These are phyloP conservation scores for Ranitomeya variabilis DNA, from an alignment of 2,113 vertebrate genomes.

Conservation along the genomic window DNA sequence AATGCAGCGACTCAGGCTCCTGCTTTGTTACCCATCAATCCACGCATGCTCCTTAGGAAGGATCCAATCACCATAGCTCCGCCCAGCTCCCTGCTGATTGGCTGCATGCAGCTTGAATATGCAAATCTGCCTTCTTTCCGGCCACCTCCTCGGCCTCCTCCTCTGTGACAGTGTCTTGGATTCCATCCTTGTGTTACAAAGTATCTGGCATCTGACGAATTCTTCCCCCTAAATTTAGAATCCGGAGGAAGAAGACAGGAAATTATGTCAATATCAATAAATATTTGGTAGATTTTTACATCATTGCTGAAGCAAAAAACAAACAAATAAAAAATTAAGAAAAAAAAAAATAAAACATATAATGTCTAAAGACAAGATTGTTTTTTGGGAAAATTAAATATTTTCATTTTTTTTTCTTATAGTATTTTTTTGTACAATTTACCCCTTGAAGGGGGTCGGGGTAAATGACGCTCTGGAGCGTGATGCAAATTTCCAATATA, in stretches of 20 bases:
- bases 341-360: no score
- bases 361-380: no score
- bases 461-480: no score
- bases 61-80: conserved; percentile 29
- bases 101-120: background rate
- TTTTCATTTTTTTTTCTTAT: no score
- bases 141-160: background rate
- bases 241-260: background rate
- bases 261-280: conserved; percentile 19
- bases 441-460: no score
- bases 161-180: background rate
- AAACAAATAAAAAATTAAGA: no score
- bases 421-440: no score
- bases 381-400: no score
- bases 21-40: conserved; percentile 45
- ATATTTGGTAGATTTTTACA: background rate
- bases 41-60: conserved; percentile 44
- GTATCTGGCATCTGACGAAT: conserved; percentile 20
- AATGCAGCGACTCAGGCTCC: conserved; percentile 18
- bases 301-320: background rate
- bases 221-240: conserved; percentile 30
- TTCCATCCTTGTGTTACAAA: conserved; percentile 48
- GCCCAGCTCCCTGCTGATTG: background rate
- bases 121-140: background rate
- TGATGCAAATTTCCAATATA: no score